Percentiles rank a stretch among this genome's conserved stretches.
phyloP scores from a whole-genome alignment of 2,888 invertebrate genomes.

The Harpagoxenus sublaevis region DNA sequence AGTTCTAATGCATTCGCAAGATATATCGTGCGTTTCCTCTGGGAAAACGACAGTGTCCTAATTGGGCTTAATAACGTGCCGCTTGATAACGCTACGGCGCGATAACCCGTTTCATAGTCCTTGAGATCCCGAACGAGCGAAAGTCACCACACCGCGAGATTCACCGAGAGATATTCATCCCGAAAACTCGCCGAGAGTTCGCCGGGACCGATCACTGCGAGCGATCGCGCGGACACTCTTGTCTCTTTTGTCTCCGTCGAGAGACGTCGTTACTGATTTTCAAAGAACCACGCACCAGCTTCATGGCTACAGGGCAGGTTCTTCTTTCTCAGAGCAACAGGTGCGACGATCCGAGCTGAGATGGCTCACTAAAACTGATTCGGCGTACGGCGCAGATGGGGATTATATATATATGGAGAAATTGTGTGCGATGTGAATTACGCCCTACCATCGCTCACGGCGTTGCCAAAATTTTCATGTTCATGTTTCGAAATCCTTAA shows the following conservation, averaged over 20 bases:
- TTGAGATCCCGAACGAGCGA: not conserved
- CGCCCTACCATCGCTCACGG: conserved; percentile 56
- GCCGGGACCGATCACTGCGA: not conserved
- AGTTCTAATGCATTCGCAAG: not conserved
- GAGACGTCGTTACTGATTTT: not conserved
- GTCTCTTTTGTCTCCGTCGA: not conserved
- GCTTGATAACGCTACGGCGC: not conserved
- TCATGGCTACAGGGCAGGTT: conserved; percentile 60
- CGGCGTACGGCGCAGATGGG: conserved; percentile 19
- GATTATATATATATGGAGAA: conserved; percentile 70
- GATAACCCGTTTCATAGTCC: conserved; percentile 6
- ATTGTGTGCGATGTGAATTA: conserved; percentile 59
- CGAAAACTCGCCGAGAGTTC: not conserved
- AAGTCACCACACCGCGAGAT: conserved; percentile 22
- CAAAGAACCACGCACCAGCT: conserved; percentile 71
- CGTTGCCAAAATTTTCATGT: conserved; percentile 62
- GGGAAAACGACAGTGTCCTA: not conserved
- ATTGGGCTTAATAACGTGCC: not conserved
- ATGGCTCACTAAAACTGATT: conserved; percentile 68
- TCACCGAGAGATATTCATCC: not conserved
- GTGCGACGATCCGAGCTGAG: conserved; percentile 56
- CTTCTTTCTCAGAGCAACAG: conserved; percentile 24
- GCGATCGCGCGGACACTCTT: conserved; percentile 16
- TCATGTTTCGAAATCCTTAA: conserved; percentile 67
- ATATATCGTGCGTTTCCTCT: not conserved